A percentile compares a stretch with the other conserved stretches of the same genome.
phyloP scores from a whole-genome alignment of 1,140 invertebrate genomes.

The Teleogryllus occipitalis region DNA sequence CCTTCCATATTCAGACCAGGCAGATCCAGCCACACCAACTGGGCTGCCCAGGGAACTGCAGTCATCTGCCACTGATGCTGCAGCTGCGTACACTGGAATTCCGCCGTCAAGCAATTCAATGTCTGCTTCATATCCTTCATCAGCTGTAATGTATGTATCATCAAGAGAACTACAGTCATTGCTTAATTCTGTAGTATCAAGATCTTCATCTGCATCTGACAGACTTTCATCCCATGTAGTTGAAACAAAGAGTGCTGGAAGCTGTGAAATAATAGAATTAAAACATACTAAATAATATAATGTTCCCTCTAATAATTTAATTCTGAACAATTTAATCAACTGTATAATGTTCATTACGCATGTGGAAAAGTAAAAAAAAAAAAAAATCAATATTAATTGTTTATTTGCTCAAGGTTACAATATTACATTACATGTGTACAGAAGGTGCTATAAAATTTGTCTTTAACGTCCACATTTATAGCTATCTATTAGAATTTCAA shows the following conservation, averaged over 20 bases:
- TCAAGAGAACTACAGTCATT: conserved; percentile 39
- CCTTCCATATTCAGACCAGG: neutral
- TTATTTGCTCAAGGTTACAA: no score
- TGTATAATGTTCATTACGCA: no score
- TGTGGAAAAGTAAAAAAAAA: no score
- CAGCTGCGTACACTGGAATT: neutral
- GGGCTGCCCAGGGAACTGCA: conserved; percentile 11
- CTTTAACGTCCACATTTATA: no score
- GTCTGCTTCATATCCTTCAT: conserved; percentile 54
- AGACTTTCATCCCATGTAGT: conserved; percentile 18
- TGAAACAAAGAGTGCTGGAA: conserved; percentile 16
- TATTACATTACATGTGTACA: no score
- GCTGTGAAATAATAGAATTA: neutral
- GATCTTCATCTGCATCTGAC: conserved; percentile 29
- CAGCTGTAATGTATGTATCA: conserved; percentile 43
- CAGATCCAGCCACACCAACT: neutral
- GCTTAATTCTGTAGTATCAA: conserved; percentile 38
- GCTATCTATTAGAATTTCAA: no score
- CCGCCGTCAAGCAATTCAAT: conserved; percentile 34
- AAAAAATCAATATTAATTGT: no score
- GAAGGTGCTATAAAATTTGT: no score
- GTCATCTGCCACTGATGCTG: neutral
- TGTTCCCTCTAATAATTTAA: no score
- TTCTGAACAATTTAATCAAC: no score
- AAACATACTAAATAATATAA: no score